phyloP scores from a whole-genome alignment of 1,140 invertebrate species.

The Teleogryllus occipitalis region DNA sequence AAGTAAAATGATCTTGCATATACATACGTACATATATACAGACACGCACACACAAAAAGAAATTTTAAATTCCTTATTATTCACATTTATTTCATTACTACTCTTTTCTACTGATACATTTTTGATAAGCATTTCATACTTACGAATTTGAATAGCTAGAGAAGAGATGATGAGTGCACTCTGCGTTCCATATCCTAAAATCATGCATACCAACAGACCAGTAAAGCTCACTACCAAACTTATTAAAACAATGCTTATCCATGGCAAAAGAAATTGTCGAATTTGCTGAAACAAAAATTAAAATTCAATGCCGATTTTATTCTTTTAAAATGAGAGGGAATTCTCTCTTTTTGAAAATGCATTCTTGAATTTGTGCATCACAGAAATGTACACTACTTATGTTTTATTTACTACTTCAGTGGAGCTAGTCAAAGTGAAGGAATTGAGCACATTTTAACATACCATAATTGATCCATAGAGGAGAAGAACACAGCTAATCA shows the following conservation, averaged over 20 bases:
- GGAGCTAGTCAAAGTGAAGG: not conserved
- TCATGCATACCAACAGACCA: constrained; percentile 34
- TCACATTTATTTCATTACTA: too few species aligned
- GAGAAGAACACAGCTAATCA: constrained; percentile 37
- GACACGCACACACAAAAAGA: too few species aligned
- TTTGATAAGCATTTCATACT: not conserved
- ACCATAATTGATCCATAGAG: constrained; percentile 42
- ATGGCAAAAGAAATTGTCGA: constrained; percentile 39
- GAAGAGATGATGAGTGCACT: constrained; percentile 20
- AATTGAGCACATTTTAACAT: not conserved
- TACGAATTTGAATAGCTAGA: constrained; percentile 13
- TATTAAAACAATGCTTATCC: constrained; percentile 39
- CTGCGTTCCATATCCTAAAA: constrained; percentile 31
- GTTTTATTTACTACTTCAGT: not conserved
- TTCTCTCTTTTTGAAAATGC: too few species aligned
- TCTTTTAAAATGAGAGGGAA: too few species aligned
- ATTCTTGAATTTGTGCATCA: too few species aligned
- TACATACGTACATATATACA: too few species aligned
- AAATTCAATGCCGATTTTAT: not conserved
- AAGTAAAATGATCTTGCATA: too few species aligned
- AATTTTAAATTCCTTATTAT: too few species aligned
- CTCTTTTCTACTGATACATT: too few species aligned
- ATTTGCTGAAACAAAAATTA: constrained; percentile 32
- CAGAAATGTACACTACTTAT: too few species aligned
- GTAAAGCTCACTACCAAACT: constrained; percentile 33